Conservation (phyloP, 1,140 invertebrate species). For the Cephus cinctus region DNA sequence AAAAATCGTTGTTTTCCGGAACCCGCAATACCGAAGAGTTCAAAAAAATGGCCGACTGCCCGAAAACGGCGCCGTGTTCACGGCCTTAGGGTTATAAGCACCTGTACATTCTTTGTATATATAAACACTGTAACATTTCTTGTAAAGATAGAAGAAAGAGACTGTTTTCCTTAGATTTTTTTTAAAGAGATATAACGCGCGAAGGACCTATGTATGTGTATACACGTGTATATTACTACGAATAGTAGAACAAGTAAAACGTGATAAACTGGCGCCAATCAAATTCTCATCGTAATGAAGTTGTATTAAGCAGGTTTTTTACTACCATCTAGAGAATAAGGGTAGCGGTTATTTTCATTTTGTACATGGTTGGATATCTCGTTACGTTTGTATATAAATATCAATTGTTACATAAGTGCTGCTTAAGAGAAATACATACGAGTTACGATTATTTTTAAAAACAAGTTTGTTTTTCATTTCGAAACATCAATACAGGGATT, state of each 20-base stretch:
- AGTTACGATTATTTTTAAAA: constrained; percentile 34
- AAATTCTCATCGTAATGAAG: background rate
- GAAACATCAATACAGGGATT: constrained; percentile 12
- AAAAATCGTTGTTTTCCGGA: background rate
- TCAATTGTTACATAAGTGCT: constrained; percentile 30
- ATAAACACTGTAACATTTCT: background rate
- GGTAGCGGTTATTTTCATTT: constrained; percentile 35
- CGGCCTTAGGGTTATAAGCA: background rate
- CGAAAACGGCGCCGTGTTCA: background rate
- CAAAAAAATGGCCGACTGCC: constrained; percentile 7
- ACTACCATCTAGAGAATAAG: constrained; percentile 25
- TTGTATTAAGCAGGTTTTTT: constrained; percentile 35
- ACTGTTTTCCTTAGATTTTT: background rate
- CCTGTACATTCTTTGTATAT: background rate
- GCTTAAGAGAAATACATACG: constrained; percentile 31
- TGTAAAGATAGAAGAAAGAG: background rate
- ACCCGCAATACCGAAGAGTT: background rate
- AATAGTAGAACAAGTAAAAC: background rate
- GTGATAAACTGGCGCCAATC: constrained; percentile 12
- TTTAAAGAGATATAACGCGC: background rate
- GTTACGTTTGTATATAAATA: constrained; percentile 20
- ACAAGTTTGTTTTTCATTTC: background rate
- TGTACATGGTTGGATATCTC: constrained; percentile 15
- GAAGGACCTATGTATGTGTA: no score
- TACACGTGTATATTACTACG: constrained; percentile 3